These are phyloP conservation scores for Baccha elongata DNA, from an alignment of 2,888 invertebrate genomes.

Conservation along the genomic window DNA sequence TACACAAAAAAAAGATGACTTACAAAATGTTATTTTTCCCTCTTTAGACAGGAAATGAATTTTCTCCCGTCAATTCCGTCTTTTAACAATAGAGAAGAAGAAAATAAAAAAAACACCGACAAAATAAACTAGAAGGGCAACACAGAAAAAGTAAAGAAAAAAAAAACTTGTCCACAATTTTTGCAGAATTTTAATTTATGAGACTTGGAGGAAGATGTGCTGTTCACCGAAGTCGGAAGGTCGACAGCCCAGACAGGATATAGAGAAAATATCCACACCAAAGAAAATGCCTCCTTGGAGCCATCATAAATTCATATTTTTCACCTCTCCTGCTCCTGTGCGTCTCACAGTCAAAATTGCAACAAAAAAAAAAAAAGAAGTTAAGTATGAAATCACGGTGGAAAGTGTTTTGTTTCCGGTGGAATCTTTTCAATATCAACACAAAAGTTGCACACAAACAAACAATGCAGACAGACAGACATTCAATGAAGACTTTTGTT, in stretches of 20 bases:
- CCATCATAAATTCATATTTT: constrained; percentile 72
- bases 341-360: constrained; percentile 44
- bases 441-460: constrained; percentile 26
- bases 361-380: constrained; percentile 10
- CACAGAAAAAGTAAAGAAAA: not conserved
- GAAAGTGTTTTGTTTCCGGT: constrained; percentile 64
- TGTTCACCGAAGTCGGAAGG: constrained; percentile 40
- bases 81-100: not conserved
- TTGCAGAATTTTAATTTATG: constrained; percentile 67
- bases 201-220: constrained; percentile 35
- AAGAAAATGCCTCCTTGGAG: constrained; percentile 65
- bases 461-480: constrained; percentile 19
- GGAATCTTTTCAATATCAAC: constrained; percentile 40
- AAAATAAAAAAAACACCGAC: constrained; percentile 4
- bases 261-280: constrained; percentile 65
- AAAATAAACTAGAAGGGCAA: not conserved
- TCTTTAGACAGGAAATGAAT: constrained; percentile 51
- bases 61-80: constrained; percentile 36
- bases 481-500: constrained; percentile 26
- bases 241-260: constrained; percentile 70
- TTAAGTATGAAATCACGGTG: constrained; percentile 38
- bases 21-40: constrained; percentile 22
- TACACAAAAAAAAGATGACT: constrained; percentile 12
- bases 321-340: constrained; percentile 4
- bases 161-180: constrained; percentile 23